These are phyloP conservation scores for Bombylius major DNA, from an alignment of 2,888 invertebrate species.

Conservation along the genomic window DNA sequence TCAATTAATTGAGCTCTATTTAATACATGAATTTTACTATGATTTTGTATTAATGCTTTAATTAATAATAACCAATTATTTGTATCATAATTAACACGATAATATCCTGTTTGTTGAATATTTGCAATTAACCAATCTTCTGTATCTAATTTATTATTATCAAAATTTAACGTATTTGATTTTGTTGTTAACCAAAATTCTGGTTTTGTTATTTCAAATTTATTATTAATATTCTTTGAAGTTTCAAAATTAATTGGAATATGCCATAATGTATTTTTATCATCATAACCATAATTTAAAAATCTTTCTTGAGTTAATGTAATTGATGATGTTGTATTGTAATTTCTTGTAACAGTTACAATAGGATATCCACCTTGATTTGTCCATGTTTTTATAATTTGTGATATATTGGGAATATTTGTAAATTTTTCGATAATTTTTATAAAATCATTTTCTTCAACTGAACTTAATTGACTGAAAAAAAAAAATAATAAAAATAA, in stretches of 20 bases:
- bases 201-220: no score
- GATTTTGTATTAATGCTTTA: slow-evolving; percentile 45
- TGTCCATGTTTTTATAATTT: slow-evolving; percentile 49
- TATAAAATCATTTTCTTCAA: slow-evolving; percentile 28
- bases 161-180: no score
- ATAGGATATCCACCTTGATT: slow-evolving; percentile 47
- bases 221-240: no score
- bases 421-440: slow-evolving; percentile 22
- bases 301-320: slow-evolving; percentile 39
- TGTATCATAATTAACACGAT: slow-evolving; percentile 57
- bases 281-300: no score
- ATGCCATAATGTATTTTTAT: slow-evolving; percentile 23
- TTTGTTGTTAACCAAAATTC: no score
- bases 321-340: slow-evolving; percentile 33
- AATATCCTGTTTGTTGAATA: slow-evolving; percentile 36
- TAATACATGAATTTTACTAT: slow-evolving; percentile 51
- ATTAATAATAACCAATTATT: slow-evolving; percentile 54
- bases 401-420: no score
- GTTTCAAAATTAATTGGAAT: slow-evolving; percentile 29
- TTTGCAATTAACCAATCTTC: slow-evolving; percentile 23
- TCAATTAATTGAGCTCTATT: slow-evolving; percentile 74
- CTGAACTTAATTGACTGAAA: slow-evolving; percentile 27
- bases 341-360: slow-evolving; percentile 40
- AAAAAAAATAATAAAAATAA: slow-evolving; percentile 19
- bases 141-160: no score